These are phyloP conservation scores for Antennarius maculatus DNA, from an alignment of 2,797 vertebrate species.

Conservation along the genomic window DNA sequence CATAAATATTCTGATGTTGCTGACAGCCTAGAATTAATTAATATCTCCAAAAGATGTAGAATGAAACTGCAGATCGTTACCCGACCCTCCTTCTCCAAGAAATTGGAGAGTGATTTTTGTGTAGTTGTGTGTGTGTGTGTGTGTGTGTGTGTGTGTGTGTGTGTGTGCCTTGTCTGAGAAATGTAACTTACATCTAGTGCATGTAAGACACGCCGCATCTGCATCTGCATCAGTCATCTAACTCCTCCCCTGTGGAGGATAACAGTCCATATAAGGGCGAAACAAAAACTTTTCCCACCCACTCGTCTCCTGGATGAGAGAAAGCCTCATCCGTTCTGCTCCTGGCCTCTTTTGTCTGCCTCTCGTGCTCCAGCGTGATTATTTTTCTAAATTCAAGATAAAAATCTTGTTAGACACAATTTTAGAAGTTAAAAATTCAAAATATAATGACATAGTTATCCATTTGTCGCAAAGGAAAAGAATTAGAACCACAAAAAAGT, in stretches of 20 bases:
- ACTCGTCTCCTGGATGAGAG: neutral
- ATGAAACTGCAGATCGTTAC: no score
- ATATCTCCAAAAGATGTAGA: no score
- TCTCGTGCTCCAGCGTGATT: conserved; percentile 4
- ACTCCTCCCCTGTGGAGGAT: conserved; percentile 35
- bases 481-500: no score
- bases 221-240: conserved; percentile 13
- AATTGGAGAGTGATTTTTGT: no score
- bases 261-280: neutral
- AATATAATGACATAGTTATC: no score
- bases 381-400: neutral
- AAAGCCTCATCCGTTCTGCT: neutral
- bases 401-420: neutral
- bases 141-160: no score
- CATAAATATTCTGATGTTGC: neutral
- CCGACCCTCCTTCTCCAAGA: no score
- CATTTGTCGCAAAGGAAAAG: no score
- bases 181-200: neutral
- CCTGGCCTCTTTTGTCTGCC: conserved; percentile 10
- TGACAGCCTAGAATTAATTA: neutral
- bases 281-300: neutral
- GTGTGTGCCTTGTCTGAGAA: no score
- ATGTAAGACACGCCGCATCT: no score
- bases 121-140: no score
- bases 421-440: neutral